phyloP scores from a whole-genome alignment of 1,140 invertebrate species.

The Drosophila pectinifera region DNA sequence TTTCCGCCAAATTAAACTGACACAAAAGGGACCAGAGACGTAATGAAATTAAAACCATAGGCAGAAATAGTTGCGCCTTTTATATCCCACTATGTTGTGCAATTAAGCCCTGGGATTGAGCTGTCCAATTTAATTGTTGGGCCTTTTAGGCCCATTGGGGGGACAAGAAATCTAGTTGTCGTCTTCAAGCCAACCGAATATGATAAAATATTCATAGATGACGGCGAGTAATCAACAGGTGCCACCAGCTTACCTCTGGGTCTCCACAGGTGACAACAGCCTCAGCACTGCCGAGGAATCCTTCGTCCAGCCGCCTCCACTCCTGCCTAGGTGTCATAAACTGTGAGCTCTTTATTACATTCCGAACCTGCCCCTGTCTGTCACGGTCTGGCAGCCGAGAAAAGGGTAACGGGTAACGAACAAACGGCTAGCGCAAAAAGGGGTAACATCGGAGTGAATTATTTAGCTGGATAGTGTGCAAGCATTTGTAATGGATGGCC shows the following conservation, averaged over 20 bases:
- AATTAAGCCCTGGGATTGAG: slow-evolving; percentile 16
- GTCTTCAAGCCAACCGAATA: slow-evolving; percentile 19
- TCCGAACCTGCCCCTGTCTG: slow-evolving; percentile 44
- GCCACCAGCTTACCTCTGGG: slow-evolving; percentile 33
- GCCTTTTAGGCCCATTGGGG: slow-evolving; percentile 7
- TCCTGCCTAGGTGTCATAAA: slow-evolving; percentile 47
- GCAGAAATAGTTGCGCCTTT: slow-evolving; percentile 49
- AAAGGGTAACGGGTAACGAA: slow-evolving; percentile 27
- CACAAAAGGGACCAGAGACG: slow-evolving; percentile 37
- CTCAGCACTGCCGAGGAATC: not conserved
- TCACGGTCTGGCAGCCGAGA: slow-evolving; percentile 13
- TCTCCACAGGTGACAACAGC: slow-evolving; percentile 15
- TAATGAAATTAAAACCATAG: slow-evolving; percentile 50
- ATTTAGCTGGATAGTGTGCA: slow-evolving; percentile 58
- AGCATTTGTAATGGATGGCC: slow-evolving; percentile 37
- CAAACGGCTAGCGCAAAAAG: slow-evolving; percentile 13
- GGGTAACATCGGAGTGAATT: slow-evolving; percentile 44
- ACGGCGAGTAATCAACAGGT: slow-evolving; percentile 53
- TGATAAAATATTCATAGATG: slow-evolving; percentile 46
- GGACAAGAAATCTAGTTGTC: slow-evolving; percentile 22
- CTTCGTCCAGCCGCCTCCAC: slow-evolving; percentile 1
- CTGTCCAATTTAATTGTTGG: slow-evolving; percentile 6
- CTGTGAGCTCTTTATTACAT: slow-evolving; percentile 61
- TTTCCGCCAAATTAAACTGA: slow-evolving; percentile 74
- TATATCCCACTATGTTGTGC: slow-evolving; percentile 25